Percentiles rank a stretch among this genome's conserved stretches.
Evolutionary conservation across 1,140 invertebrate genomes (phyloP).

Genomic region (Antheraea mylitta): DNA sequence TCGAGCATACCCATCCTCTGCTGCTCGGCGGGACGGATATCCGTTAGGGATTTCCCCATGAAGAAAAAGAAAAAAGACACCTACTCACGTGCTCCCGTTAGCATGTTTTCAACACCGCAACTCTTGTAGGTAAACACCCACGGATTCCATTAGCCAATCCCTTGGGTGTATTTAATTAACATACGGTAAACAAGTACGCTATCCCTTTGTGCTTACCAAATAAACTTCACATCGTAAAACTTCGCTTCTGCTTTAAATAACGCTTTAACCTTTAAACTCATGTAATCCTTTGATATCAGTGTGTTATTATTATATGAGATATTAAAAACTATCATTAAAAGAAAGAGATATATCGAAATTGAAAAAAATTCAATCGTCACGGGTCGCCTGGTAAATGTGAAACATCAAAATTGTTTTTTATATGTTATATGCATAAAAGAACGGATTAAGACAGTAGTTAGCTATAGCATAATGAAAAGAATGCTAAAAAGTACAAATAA

Average conservation of each 20-base stretch:
- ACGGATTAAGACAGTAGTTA: too few relatives aligned
- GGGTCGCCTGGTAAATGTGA: neutral
- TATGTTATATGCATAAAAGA: too few relatives aligned
- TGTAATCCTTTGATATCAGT: neutral
- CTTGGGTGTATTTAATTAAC: conserved; percentile 57
- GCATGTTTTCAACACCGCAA: conserved; percentile 20
- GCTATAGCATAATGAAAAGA: too few relatives aligned
- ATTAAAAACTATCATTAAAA: neutral
- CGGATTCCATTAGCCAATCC: conserved; percentile 48
- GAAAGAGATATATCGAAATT: neutral
- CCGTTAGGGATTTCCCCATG: too few relatives aligned
- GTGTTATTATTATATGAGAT: too few relatives aligned
- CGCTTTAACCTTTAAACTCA: neutral
- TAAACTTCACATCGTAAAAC: conserved; percentile 26
- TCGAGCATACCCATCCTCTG: too few relatives aligned
- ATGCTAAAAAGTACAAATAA: too few relatives aligned
- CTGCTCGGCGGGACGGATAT: too few relatives aligned
- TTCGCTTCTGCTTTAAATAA: conserved; percentile 22
- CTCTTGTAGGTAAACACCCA: conserved; percentile 38
- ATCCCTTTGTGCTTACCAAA: conserved; percentile 36
- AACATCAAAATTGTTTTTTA: neutral
- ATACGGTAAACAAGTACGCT: conserved; percentile 50
- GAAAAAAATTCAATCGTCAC: neutral
- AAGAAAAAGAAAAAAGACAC: too few relatives aligned
- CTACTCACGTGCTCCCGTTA: neutral